phyloP scores from a whole-genome alignment of 1,140 invertebrate species.

The Scaptodrosophila lebanonensis region DNA sequence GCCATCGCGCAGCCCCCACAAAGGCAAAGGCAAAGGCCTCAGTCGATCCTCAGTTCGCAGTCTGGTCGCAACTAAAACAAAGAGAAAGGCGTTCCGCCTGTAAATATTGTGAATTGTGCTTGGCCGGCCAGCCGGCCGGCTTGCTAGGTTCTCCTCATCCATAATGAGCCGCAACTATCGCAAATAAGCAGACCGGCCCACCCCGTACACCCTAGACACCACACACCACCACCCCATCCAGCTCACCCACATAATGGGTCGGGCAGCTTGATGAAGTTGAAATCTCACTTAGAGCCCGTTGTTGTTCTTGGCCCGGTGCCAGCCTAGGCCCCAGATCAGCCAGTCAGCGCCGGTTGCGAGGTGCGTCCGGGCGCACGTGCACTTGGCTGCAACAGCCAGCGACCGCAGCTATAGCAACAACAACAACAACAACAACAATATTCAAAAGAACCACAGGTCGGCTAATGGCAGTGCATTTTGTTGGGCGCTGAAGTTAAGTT shows the following conservation, averaged over 20 bases:
- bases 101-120: slow-evolving; percentile 8
- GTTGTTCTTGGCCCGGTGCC: too few relatives aligned
- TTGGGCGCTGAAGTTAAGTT: slow-evolving; percentile 14
- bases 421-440: slow-evolving; percentile 8
- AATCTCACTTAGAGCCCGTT: too few relatives aligned
- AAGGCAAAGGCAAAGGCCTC: slow-evolving; percentile 8
- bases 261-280: too few relatives aligned
- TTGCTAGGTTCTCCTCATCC: slow-evolving; percentile 22
- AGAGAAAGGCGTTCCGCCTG: slow-evolving; percentile 59
- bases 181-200: slow-evolving; percentile 45
- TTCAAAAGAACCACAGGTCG: slow-evolving; percentile 4
- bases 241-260: too few relatives aligned
- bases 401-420: too few relatives aligned
- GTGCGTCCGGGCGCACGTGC: too few relatives aligned
- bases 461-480: slow-evolving; percentile 24
- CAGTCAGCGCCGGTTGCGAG: too few relatives aligned
- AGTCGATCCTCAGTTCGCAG: slow-evolving; percentile 9
- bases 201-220: slow-evolving; percentile 40
- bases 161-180: slow-evolving; percentile 63
- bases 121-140: neutral
- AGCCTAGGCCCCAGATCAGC: too few relatives aligned
- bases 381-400: too few relatives aligned
- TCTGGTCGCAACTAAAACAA: slow-evolving; percentile 32
- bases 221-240: slow-evolving; percentile 38
- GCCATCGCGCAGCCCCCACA: slow-evolving; percentile 3